Percentiles rank a stretch among this genome's conserved stretches.
Evolutionary conservation across 2,797 vertebrate species (phyloP).

Genomic region (Syngnathus rostellatus): DNA sequence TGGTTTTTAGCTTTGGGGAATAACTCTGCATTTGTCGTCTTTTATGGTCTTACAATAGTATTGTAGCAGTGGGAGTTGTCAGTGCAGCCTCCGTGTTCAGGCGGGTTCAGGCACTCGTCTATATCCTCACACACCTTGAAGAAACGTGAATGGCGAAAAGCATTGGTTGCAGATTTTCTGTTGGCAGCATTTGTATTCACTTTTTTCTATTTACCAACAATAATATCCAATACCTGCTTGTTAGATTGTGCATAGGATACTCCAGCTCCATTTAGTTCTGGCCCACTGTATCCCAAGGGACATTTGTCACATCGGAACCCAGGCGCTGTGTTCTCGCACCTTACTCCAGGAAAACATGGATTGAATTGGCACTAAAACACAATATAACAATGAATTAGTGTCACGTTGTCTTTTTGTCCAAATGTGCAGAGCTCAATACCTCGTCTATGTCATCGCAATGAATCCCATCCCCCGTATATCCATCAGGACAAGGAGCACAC

Average conservation of each 20-base stretch:
- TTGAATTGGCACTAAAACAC: constrained; percentile 78
- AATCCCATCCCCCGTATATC: constrained; percentile 84
- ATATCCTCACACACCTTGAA: constrained; percentile 73
- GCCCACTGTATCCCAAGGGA: constrained; percentile 80
- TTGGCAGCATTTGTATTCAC: too few species aligned
- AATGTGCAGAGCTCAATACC: constrained; percentile 60
- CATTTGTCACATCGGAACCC: constrained; percentile 88
- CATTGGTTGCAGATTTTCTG: too few species aligned
- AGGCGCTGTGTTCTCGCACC: constrained; percentile 82
- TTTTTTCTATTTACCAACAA: neutral
- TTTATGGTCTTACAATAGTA: constrained; percentile 73
- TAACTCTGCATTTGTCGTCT: neutral
- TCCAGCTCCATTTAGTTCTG: constrained; percentile 78
- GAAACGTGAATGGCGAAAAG: neutral
- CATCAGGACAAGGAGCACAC: constrained; percentile 87
- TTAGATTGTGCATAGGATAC: constrained; percentile 74
- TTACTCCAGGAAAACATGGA: constrained; percentile 86
- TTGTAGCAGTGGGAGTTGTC: constrained; percentile 87
- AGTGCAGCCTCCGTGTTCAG: constrained; percentile 79
- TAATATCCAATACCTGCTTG: constrained; percentile 75
- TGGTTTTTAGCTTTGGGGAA: neutral
- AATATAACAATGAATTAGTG: neutral
- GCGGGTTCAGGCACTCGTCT: constrained; percentile 80
- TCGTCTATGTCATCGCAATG: constrained; percentile 87
- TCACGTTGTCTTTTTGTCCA: neutral